These are phyloP conservation scores for Parotia lawesii DNA, from an alignment of 2,113 vertebrate genomes.

Conservation along the genomic window DNA sequence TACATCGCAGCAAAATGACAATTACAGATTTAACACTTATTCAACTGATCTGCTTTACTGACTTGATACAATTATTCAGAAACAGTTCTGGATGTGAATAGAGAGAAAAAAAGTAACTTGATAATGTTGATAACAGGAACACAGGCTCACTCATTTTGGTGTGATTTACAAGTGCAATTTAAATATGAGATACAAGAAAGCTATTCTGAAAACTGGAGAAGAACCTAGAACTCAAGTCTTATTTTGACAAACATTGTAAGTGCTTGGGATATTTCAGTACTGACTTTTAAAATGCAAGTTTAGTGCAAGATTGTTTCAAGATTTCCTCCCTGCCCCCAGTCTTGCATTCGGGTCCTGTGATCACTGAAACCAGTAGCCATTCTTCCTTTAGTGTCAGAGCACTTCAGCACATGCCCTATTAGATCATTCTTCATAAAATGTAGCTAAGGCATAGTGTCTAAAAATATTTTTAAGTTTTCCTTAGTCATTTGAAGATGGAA, in stretches of 20 bases:
- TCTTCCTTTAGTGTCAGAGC: neutral
- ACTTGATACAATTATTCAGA: neutral
- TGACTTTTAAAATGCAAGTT: neutral
- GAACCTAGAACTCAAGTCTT: neutral
- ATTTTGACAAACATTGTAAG: neutral
- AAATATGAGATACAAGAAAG: neutral
- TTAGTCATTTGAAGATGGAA: neutral
- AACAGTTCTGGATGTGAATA: neutral
- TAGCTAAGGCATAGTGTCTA: neutral
- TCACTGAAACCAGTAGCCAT: neutral
- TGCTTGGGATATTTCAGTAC: neutral
- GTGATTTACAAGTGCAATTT: neutral
- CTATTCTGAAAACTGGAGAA: neutral
- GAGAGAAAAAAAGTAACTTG: neutral
- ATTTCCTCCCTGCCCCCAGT: fast-evolving
- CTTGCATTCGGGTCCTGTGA: fast-evolving
- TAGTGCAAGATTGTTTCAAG: fast-evolving
- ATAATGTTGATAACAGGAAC: neutral
- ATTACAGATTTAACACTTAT: neutral
- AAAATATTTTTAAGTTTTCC: neutral
- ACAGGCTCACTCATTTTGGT: neutral
- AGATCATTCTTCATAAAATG: neutral
- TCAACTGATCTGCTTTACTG: neutral
- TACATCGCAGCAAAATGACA: neutral
- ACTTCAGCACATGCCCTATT: neutral